Base-by-base conservation (phyloP, 92 coral and sea anemone species). In the Epizoanthus ramosus region DNA sequence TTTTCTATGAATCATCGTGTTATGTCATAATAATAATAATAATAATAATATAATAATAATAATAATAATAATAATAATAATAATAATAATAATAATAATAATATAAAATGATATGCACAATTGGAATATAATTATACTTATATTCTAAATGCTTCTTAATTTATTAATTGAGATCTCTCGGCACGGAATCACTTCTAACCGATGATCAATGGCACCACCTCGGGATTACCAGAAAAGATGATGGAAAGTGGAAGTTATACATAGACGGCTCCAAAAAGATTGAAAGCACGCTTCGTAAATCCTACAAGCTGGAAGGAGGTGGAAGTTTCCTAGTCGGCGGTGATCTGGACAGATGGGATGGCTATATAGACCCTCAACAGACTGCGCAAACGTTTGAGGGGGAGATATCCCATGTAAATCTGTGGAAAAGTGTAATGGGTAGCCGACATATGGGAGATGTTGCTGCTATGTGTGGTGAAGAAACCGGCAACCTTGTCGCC, bases 361-460 rank as follows among this genome's bases (percentile, higher is more conserved):
- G 70, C 6, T 28, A 65, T 28, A 65, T 25, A 17, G 8, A 23
- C 24, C 45, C 71, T 28, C 13, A 35, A 2, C 19, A 13, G 6
- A 28, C 45, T 0, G 2, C 0, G 7, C 19, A 65, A 12, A 28
- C 71, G 31, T 65, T 65, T 65, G 2, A 28, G 37, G 71, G 71
- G 37, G 71, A 65, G 19, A 65, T 65, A 25, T 65, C 71, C 45
- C 71, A 65, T 65, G 71, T 65, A 39, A 65, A 65, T 18, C 21
- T 65, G 18, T 65, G 71, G 71, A 10, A 65, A 6, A 0, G 8
- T 35, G 19, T 4, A 18, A 15, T 0, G 45, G 8, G 24, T 31
- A 0, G 6, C 10, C 0, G 3, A 28, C 2, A 14, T 4, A 31
- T 65, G 71, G 3, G 16, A 3, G 21, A 65, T 6, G 41, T 65